Conservation (phyloP, 2,888 invertebrate genomes). For the Euplagia quadripunctaria region DNA sequence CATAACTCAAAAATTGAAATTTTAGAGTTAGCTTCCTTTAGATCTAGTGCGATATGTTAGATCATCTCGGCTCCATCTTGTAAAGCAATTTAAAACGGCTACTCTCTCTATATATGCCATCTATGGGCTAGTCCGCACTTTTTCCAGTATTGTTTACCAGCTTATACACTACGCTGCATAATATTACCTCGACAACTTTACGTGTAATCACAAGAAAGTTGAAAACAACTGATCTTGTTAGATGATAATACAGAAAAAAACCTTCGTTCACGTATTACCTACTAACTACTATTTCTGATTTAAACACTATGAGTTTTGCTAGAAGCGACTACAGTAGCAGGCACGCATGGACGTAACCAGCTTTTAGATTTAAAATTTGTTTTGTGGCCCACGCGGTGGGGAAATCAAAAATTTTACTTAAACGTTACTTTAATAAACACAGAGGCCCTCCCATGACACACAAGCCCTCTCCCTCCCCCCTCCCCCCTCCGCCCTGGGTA, state of each 20-base stretch:
- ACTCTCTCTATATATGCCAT: constrained; percentile 23
- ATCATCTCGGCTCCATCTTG: constrained; percentile 26
- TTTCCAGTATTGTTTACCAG: constrained; percentile 21
- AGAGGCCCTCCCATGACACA: too few species aligned
- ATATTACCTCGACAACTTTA: neutral
- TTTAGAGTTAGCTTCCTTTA: too few species aligned
- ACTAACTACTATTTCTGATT: neutral
- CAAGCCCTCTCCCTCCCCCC: too few species aligned
- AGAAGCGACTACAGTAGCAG: neutral
- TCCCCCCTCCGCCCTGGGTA: too few species aligned
- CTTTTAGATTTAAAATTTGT: too few species aligned
- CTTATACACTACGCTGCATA: constrained; percentile 12
- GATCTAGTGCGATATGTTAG: neutral
- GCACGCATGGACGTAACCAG: too few species aligned
- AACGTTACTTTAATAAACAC: too few species aligned
- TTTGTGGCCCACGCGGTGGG: too few species aligned
- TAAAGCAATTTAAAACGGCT: constrained; percentile 38
- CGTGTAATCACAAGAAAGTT: neutral
- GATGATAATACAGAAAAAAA: neutral
- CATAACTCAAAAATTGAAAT: too few species aligned
- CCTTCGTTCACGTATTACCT: neutral
- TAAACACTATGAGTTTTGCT: neutral
- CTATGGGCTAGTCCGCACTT: constrained; percentile 24
- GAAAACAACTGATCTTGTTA: neutral
- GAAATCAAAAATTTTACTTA: too few species aligned